Percentiles rank a stretch among this genome's conserved stretches.
Evolutionary conservation across 2,113 vertebrate genomes (phyloP).

Genomic region (Mastomys natalensis): DNA sequence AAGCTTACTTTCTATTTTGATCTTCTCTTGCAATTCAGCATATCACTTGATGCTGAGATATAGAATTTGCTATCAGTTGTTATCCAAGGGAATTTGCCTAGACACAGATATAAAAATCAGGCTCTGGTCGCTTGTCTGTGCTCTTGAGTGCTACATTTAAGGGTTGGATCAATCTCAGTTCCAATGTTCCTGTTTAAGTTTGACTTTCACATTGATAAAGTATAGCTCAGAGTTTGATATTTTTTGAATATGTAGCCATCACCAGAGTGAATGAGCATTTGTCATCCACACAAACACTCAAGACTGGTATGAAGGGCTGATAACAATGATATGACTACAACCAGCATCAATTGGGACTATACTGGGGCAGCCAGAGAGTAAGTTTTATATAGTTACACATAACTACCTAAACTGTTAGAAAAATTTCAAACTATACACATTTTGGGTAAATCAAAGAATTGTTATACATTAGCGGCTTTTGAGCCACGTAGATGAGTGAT

Average conservation of each 20-base stretch:
- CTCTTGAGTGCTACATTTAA: conserved; percentile 70
- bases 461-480: not conserved
- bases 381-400: not conserved
- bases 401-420: not conserved
- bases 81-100: conserved; percentile 84
- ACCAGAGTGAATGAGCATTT: conserved; percentile 16
- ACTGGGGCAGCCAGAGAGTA: conserved; percentile 21
- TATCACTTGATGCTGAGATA: conserved; percentile 82
- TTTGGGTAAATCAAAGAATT: conserved; percentile 35
- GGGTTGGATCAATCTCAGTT: conserved; percentile 58
- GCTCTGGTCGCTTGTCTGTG: conserved; percentile 74
- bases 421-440: conserved; percentile 44
- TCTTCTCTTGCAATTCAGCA: conserved; percentile 83
- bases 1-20: conserved; percentile 84
- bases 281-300: conserved; percentile 1
- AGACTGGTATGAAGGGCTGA: not conserved
- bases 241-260: not conserved
- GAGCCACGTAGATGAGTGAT: not conserved
- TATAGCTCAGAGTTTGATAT: conserved; percentile 16
- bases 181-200: conserved; percentile 62
- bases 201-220: conserved; percentile 52
- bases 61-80: conserved; percentile 85
- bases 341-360: not conserved
- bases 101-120: conserved; percentile 85
- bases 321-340: conserved; percentile 2